phyloP scores from a whole-genome alignment of 2,113 vertebrate species.

The Solenodon paradoxus region DNA sequence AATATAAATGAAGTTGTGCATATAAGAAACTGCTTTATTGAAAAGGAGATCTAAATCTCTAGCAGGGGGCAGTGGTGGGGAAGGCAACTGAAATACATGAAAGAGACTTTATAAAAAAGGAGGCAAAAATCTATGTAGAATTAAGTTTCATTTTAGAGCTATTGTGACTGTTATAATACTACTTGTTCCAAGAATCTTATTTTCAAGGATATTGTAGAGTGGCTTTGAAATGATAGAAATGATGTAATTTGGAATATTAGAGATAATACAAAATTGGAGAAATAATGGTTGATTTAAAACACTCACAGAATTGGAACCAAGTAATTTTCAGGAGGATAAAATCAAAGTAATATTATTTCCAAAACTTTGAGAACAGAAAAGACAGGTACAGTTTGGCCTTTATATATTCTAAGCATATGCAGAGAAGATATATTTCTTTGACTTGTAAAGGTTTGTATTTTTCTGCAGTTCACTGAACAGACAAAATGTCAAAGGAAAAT shows the following conservation, averaged over 20 bases:
- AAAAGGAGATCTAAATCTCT: neutral
- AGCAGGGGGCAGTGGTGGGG: no score
- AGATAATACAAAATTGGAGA: neutral
- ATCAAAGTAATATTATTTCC: neutral
- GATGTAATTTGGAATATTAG: neutral
- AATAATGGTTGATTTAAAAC: neutral
- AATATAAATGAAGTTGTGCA: neutral
- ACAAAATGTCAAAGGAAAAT: constrained; percentile 40
- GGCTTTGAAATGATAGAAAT: neutral
- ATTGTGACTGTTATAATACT: neutral
- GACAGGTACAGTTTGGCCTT: neutral
- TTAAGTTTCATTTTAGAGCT: constrained; percentile 7
- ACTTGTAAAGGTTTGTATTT: constrained; percentile 51
- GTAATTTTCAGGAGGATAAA: neutral
- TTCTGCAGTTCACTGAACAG: constrained; percentile 41
- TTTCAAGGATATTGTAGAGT: neutral
- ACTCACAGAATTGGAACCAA: neutral
- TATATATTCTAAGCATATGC: constrained; percentile 37
- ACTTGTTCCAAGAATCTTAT: neutral
- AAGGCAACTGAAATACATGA: neutral
- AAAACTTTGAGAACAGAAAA: constrained; percentile 40
- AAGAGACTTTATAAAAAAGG: neutral
- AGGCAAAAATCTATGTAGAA: neutral
- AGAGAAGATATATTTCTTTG: constrained; percentile 11
- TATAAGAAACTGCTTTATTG: neutral